Evolutionary conservation across 2,888 invertebrate species (phyloP), one percentile per base, ranked within the genome.

Genomic region (Congeria kusceri): DNA sequence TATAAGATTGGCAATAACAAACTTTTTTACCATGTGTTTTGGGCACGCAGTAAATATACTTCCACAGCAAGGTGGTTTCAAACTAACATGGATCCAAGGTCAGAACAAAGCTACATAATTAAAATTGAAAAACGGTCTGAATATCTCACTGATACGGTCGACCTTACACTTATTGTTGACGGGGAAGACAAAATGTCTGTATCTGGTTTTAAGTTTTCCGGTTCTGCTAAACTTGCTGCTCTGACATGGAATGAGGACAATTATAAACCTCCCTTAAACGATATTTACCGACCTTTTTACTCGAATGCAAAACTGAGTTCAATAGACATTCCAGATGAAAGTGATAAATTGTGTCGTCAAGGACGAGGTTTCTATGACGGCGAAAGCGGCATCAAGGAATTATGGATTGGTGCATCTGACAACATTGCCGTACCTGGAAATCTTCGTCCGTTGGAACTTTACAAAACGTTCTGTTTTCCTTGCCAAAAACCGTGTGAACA

Each of bases 331-430:
- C 85, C 85, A 29, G 20, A 76, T 25, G 25, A 20, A 5, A 28
- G 32, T 0, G 57, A 61, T n/a, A 73, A 70, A 20, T 63, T 62
- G 9, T 86, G 86, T 67, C 39, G 64, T 11, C 68, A 83, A 61
- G 85, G 86, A 29, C 13, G 56, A 23, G 69, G 68, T 13, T 86
- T 85, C 62, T 83, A 70, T 69, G 85, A 85, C 27, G 59, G 66
- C 1, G 81, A 84, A 63, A 84, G 86, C 63, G 66, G 77, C 4
- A 79, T 86, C n/a, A 75, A 79, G 20, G 84, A 86, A 67, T 68
- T 85, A 5, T 84, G 80, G 77, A 65, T 82, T 27, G 84, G 81
- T n/a, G 67, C 84, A 11, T 77, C 82, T 9, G 74, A 84, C 44
- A 68, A 25, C 20, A 27, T 25, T 18, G 80, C 72, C 25, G 28